These are phyloP conservation scores for Orestias chungarensis DNA, from an alignment of 2,797 vertebrate species.

Conservation along the genomic window DNA sequence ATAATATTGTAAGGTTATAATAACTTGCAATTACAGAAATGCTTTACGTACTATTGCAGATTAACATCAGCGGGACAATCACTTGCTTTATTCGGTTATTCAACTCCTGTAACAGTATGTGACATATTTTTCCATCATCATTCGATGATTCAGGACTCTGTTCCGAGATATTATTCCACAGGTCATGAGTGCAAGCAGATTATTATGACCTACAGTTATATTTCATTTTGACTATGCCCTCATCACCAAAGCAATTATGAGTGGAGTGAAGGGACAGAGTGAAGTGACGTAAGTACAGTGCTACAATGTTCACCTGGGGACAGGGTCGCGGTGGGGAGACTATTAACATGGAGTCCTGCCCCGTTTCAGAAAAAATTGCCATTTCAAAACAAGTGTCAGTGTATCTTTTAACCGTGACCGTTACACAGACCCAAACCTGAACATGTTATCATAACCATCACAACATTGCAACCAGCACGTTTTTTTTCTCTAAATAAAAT, in stretches of 20 bases:
- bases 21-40: not conserved
- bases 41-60: slow-evolving; percentile 21
- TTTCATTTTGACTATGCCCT: slow-evolving; percentile 1
- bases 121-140: not conserved
- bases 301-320: not conserved
- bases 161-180: not conserved
- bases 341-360: slow-evolving; percentile 1
- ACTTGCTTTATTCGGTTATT: not conserved
- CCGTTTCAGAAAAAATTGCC: slow-evolving; percentile 3
- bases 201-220: slow-evolving; percentile 8
- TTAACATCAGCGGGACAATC: slow-evolving; percentile 7
- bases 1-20: not conserved
- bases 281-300: not conserved
- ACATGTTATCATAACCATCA: not conserved
- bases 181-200: not conserved
- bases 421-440: not conserved
- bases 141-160: not conserved
- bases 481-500: not conserved
- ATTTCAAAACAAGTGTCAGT: slow-evolving; percentile 10
- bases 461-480: not conserved
- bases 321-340: slow-evolving; percentile 7
- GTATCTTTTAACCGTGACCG: slow-evolving; percentile 4
- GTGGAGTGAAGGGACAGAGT: not conserved
- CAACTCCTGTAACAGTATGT: not conserved
- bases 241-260: slow-evolving; percentile 5